Percentiles rank a stretch among this genome's conserved stretches.
These are phyloP conservation scores for Rhagium mordax DNA, from an alignment of 2,888 invertebrate genomes.

Conservation along the genomic window DNA sequence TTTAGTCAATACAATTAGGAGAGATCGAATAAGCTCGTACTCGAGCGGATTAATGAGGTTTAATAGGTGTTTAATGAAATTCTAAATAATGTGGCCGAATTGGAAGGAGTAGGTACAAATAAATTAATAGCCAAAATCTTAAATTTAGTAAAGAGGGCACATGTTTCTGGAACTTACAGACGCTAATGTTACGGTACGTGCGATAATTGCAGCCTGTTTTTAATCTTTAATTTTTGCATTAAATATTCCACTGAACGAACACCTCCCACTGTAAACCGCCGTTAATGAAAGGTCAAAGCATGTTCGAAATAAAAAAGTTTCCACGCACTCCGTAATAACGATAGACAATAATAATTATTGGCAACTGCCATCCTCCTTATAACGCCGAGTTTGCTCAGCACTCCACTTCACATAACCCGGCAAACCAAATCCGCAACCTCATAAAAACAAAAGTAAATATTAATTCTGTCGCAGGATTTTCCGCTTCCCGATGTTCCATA, in stretches of 20 bases:
- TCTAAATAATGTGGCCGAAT: slow-evolving; percentile 10
- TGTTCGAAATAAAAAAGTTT: background rate
- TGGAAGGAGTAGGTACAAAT: background rate
- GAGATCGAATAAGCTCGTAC: slow-evolving; percentile 4
- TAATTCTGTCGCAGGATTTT: slow-evolving; percentile 50
- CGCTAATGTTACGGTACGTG: too few relatives aligned
- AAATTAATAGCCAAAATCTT: too few relatives aligned
- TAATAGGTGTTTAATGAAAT: slow-evolving; percentile 46
- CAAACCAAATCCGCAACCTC: slow-evolving; percentile 36
- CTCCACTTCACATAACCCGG: slow-evolving; percentile 26
- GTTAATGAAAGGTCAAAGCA: background rate
- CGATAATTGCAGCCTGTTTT: too few relatives aligned
- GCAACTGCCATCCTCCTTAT: slow-evolving; percentile 7
- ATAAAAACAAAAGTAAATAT: slow-evolving; percentile 57
- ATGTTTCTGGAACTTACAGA: too few relatives aligned
- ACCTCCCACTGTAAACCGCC: background rate
- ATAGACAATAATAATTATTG: slow-evolving; percentile 18
- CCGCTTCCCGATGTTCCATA: slow-evolving; percentile 34
- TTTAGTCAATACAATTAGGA: slow-evolving; percentile 43
- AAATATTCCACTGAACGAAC: too few relatives aligned
- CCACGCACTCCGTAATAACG: background rate
- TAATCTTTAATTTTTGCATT: too few relatives aligned
- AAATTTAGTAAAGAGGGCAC: too few relatives aligned
- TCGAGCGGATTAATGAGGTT: slow-evolving; percentile 38
- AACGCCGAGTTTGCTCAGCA: background rate